phyloP scores from a whole-genome alignment of 2,797 vertebrate genomes.

The Rachycentron canadum region DNA sequence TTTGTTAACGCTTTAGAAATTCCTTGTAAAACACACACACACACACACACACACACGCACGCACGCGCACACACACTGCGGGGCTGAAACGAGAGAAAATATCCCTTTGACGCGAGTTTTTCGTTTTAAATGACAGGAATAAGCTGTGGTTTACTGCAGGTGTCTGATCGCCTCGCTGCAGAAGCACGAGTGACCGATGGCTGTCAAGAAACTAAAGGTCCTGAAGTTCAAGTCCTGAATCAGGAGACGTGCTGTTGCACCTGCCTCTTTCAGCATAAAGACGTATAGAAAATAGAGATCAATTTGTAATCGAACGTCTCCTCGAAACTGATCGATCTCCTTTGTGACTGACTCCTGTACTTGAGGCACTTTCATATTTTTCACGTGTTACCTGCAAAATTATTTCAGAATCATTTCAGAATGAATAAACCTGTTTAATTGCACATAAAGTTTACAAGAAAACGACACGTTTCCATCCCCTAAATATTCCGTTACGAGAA shows the following conservation, averaged over 20 bases:
- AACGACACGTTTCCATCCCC: conserved; percentile 1
- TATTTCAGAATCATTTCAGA: conserved; percentile 2
- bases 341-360: background rate
- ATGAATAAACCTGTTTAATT: conserved; percentile 16
- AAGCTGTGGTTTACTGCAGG: conserved; percentile 50
- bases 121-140: background rate
- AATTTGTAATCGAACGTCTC: conserved; percentile 10
- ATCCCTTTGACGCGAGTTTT: background rate
- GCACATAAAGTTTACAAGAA: conserved; percentile 20
- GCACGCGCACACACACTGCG: background rate
- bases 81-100: background rate
- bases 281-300: conserved; percentile 15
- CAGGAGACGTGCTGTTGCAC: conserved; percentile 20
- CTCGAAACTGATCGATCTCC: conserved; percentile 1
- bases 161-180: conserved; percentile 41
- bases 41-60: conserved; percentile 6
- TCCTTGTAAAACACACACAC: conserved; percentile 16
- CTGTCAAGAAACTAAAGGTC: conserved; percentile 3
- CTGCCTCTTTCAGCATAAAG: conserved; percentile 21
- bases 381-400: conserved; percentile 1
- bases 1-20: conserved; percentile 21
- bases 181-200: conserved; percentile 10
- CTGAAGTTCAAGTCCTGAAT: conserved; percentile 12
- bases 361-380: background rate
- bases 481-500: conserved; percentile 22